Evolutionary conservation across 1,140 invertebrate species (phyloP), one percentile per base, ranked within the genome.

Genomic region (Caenorhabditis brenneri): DNA sequence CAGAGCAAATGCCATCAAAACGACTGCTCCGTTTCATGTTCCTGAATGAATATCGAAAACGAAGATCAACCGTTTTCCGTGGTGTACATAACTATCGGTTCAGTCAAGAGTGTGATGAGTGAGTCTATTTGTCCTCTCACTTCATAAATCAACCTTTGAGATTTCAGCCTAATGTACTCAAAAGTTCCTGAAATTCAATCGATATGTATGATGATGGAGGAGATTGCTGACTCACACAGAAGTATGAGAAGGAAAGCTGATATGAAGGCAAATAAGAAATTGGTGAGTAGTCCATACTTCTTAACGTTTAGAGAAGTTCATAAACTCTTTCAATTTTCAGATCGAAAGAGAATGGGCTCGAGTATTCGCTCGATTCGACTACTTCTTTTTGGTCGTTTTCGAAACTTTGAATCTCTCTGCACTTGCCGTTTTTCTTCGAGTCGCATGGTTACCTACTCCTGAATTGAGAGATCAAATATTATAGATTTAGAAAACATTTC

Each of bases 321-420:
- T n/a, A 65, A 42, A 10, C n/a, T n/a, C n/a, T n/a, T n/a, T n/a
- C n/a, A n/a, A 53, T 84, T 81, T 86, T 78, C 36, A 89, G 88
- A 83, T 90, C 33, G 87, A 91, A 80, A 69, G 55, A 51, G 89
- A 89, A 82, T 89, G 88, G 88, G 88, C 85, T 33, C 80, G 89
- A 49, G 81, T 89, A 2, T 89, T 89, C 48, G 49, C 84, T 29
- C 81, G 89, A 42, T 86, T 89, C 60, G 88, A 89, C 46, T 88
- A 90, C 48, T 82, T 90, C 7, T 87, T 88, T 22, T 53, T 89
- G 2, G 83, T 86, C 31, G 42, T 89, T 0, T 89, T 89, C 58
- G 80, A 89, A 74, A 58, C 83, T 29, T 51, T 87, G n/a, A 89
- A 89, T 85, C 51, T 89, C 31, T n/a, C 86, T 16, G 83, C 88